Base-by-base conservation (phyloP, 2,113 vertebrate species). In the Pluvianellus socialis region DNA sequence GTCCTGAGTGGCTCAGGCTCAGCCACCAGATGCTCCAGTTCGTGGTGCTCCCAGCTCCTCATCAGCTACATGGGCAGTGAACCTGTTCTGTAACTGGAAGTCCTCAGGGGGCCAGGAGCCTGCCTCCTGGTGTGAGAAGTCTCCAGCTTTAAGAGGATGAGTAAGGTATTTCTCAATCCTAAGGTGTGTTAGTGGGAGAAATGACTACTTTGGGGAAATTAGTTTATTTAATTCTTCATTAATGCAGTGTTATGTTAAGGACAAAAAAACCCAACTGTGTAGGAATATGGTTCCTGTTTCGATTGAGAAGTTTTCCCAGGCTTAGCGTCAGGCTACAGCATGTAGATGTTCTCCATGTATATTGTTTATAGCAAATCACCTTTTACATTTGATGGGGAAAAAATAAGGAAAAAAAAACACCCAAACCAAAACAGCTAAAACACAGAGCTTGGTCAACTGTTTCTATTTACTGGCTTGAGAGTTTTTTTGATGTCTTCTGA, bases 181-280 rank as follows among this genome's bases (percentile, higher is more conserved):
- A 40, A 55, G 21, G 26, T 50, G 32, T 45, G 24, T 77, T 86
- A n/a, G 70, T 74, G 44, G 71, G 38, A 63, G 74, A 72, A 52
- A 50, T 66, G 19, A 61, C 56, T 63, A 42, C 40, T 73, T 55
- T 67, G n/a, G 42, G 42, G 58, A 76, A 90, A 88, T 61, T 2
- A 52, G 10, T 44, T 33, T 63, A 56, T 85, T 74, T 89, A 80
- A 74, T 75, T 95, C 38, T 82, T 45, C 20, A 20, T 87, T 70
- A 59, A 92, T 72, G 65, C 53, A 32, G 5, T 84, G 45, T 87
- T 83, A 67, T 62, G 19, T 86, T 76, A 11, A 8, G 27, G 13
- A 3, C 1, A 0, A 72, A 10, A 59, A 59, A 56, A 53, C 17
- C 50, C 47, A 20, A 52, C 6, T 38, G 15, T 0, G 0, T 68